These are phyloP conservation scores for Cricetomys ansorgei DNA, from an alignment of 2,113 vertebrate species.

Conservation along the genomic window DNA sequence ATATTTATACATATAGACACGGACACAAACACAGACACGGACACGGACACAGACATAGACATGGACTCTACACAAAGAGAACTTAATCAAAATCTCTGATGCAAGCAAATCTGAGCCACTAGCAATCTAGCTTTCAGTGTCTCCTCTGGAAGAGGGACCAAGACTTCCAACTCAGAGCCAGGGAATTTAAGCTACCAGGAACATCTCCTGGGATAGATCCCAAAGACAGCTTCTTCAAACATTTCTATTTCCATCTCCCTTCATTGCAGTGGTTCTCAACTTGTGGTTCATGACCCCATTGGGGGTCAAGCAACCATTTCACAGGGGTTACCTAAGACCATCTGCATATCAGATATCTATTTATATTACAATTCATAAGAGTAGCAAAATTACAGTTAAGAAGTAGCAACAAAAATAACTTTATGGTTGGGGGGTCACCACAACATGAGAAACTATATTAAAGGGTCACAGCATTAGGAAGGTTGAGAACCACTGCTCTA, in stretches of 20 bases:
- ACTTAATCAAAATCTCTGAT: not conserved
- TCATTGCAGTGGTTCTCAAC: too few species aligned
- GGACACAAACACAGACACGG: not conserved
- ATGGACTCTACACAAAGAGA: not conserved
- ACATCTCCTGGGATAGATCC: not conserved
- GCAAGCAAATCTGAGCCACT: not conserved
- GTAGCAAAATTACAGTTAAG: too few species aligned
- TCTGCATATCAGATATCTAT: too few species aligned
- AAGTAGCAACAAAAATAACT: too few species aligned
- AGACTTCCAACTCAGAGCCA: not conserved
- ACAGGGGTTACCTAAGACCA: too few species aligned
- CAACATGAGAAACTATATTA: too few species aligned
- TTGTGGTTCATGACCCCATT: too few species aligned
- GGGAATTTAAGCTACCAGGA: not conserved
- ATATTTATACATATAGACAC: not conserved
- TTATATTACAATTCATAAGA: too few species aligned
- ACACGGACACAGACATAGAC: not conserved
- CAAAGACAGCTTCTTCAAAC: not conserved
- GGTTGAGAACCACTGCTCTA: too few species aligned
- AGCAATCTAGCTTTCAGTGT: slow-evolving; percentile 23
- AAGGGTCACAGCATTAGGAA: too few species aligned
- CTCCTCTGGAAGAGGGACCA: not conserved
- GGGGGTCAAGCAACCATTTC: too few species aligned
- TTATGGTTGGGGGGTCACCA: too few species aligned
- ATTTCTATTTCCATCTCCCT: not conserved